Evolutionary conservation across 2,797 vertebrate genomes (phyloP).

Genomic region (Sebastes flavidus): DNA sequence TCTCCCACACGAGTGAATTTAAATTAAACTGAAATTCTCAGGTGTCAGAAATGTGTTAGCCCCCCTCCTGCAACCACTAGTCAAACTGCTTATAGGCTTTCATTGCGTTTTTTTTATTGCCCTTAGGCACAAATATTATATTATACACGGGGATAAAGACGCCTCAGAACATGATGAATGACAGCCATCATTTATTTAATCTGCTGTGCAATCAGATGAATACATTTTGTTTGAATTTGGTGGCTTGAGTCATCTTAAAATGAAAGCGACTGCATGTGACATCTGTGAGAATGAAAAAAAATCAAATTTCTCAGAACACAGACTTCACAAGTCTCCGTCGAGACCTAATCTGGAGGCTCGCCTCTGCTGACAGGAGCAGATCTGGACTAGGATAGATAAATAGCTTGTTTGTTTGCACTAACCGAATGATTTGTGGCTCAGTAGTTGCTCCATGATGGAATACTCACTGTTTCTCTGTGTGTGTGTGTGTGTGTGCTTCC

Average conservation of each 20-base stretch:
- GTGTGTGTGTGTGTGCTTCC: neutral
- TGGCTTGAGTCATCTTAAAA: conserved; percentile 45
- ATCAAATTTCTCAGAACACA: conserved; percentile 54
- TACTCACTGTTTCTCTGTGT: neutral
- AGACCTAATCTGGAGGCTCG: conserved; percentile 49
- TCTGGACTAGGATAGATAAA: conserved; percentile 66
- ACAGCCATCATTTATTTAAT: conserved; percentile 37
- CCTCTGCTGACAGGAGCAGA: conserved; percentile 60
- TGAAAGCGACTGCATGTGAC: conserved; percentile 37
- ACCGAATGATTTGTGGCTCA: conserved; percentile 64
- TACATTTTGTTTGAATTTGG: conserved; percentile 44
- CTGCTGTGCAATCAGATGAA: conserved; percentile 11
- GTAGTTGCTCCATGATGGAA: conserved; percentile 47
- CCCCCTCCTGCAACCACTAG: conserved; percentile 11
- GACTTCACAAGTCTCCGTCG: conserved; percentile 40
- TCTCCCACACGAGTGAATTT: conserved; percentile 65
- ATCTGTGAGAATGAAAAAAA: conserved; percentile 24
- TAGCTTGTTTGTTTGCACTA: conserved; percentile 63
- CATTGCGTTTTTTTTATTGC: conserved; percentile 5
- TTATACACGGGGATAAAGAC: neutral
- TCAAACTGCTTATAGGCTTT: conserved; percentile 23
- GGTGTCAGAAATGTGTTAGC: conserved; percentile 57
- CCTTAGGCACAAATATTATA: neutral
- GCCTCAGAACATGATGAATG: conserved; percentile 24
- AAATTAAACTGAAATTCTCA: conserved; percentile 70